Base-by-base conservation (phyloP, 2,797 vertebrate species). In the Neosilurus hyrtlii region DNA sequence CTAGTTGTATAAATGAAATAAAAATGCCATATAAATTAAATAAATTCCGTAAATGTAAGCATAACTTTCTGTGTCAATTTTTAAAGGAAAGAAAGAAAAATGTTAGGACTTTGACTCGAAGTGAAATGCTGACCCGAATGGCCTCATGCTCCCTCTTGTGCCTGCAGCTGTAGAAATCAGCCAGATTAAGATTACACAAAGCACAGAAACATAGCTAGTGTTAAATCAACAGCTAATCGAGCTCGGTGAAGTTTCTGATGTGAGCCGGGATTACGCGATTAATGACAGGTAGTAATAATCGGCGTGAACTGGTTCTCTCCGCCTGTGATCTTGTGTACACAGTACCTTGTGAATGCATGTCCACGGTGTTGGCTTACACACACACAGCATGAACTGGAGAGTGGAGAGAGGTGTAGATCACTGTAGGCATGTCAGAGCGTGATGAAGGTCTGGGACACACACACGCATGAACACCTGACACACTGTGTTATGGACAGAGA, bases 91-190 rank as follows among this genome's bases (percentile, higher is more conserved):
- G 43, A 43, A 22, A 22, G 20, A 26, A 63, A 37, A 35, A 35
- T 9, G 1, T 73, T 24, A 11, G 70, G 70, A 51, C 15, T 54
- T 37, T 18, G 30, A 9, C 18, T 67, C 35, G 1, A 12, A 35
- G 62, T 30, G 5, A 20, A 37, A 35, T 30, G 24, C 30, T 18
- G 24, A 26, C 16, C 18, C 3, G 11, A 9, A 24, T 57, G 67
- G 54, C 24, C 66, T 54, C 54, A 73, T 65, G 62, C 85, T 79
- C 70, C 80, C 30, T 72, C 80, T 76, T 74, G 75, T 82, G 85
- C 63, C 72, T 67, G 79, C 26, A 80, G 37, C 54, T 37, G 37
- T 66, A 68, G 78, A 20, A 80, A 62, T 62, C 66, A 65, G 30
- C 8, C 49, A 15, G 52, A 30, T 20, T 30, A 52, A 30, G 24